Percentiles rank a stretch among this genome's conserved stretches.
These are phyloP conservation scores for Telmatochromis sp. DNA, from an alignment of 2,113 vertebrate genomes.

Conservation along the genomic window DNA sequence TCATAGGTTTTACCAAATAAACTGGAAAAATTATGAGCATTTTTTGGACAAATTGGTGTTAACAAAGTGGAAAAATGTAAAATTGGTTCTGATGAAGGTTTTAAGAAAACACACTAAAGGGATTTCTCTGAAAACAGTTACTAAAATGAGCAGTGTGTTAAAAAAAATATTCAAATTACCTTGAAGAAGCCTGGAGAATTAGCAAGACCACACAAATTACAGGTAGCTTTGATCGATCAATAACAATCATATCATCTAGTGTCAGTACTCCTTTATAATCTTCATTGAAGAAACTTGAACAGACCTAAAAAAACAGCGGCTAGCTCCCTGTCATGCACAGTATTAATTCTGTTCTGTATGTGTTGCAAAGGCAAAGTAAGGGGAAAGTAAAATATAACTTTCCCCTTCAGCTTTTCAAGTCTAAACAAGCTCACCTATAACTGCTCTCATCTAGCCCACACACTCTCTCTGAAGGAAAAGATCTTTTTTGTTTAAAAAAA, in stretches of 20 bases:
- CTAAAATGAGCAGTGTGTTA: neutral
- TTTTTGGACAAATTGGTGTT: neutral
- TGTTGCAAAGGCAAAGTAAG: neutral
- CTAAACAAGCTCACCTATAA: conserved; percentile 17
- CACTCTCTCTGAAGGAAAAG: conserved; percentile 4
- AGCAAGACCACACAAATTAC: neutral
- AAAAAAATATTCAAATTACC: neutral
- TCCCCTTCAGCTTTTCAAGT: conserved; percentile 18
- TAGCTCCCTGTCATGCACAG: neutral
- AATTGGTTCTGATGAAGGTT: neutral
- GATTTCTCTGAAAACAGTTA: neutral
- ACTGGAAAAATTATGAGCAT: neutral
- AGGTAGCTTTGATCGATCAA: neutral
- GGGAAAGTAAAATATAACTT: neutral
- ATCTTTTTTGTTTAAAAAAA: neutral
- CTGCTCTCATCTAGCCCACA: conserved; percentile 30
- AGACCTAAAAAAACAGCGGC: neutral
- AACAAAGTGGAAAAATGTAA: neutral
- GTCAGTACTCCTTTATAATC: neutral
- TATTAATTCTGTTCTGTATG: neutral
- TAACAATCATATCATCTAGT: neutral
- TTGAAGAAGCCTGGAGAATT: neutral
- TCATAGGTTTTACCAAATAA: neutral
- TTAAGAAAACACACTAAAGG: neutral
- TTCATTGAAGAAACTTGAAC: neutral